A percentile compares a stretch with the other conserved stretches of the same genome.
phyloP scores from a whole-genome alignment of 2,888 invertebrate genomes.

The Augochlorella aurata region DNA sequence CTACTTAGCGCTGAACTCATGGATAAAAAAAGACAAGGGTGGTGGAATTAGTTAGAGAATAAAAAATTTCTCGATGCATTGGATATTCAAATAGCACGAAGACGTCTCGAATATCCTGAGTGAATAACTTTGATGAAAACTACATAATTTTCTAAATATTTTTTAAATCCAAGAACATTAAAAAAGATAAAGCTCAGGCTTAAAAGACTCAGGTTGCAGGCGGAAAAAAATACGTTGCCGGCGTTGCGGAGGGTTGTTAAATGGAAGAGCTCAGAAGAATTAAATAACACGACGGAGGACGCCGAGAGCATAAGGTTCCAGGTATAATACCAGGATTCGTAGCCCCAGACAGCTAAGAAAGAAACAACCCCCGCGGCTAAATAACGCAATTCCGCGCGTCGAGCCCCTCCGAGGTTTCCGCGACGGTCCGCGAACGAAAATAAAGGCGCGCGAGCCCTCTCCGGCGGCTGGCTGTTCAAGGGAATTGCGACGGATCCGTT shows the following conservation, averaged over 20 bases:
- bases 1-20: too few species aligned
- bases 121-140: too few species aligned
- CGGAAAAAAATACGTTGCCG: too few species aligned
- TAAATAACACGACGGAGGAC: neutral
- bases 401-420: conserved; percentile 1
- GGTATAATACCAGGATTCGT: neutral
- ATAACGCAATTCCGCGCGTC: neutral
- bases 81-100: too few species aligned
- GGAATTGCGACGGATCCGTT: conserved; percentile 24
- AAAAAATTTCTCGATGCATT: too few species aligned
- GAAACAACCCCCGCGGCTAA: neutral
- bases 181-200: too few species aligned
- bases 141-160: too few species aligned
- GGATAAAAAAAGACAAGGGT: too few species aligned
- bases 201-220: too few species aligned
- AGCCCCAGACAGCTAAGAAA: neutral
- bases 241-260: neutral
- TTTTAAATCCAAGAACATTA: too few species aligned
- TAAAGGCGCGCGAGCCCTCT: conserved; percentile 17
- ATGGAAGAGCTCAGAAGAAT: neutral
- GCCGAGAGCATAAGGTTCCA: neutral
- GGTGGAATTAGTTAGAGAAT: too few species aligned
- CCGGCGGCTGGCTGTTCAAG: neutral
- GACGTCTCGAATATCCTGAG: too few species aligned
- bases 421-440: conserved; percentile 33